Base-by-base conservation (phyloP, 2,113 vertebrate genomes). In the Brachypodius melanocephalos region DNA sequence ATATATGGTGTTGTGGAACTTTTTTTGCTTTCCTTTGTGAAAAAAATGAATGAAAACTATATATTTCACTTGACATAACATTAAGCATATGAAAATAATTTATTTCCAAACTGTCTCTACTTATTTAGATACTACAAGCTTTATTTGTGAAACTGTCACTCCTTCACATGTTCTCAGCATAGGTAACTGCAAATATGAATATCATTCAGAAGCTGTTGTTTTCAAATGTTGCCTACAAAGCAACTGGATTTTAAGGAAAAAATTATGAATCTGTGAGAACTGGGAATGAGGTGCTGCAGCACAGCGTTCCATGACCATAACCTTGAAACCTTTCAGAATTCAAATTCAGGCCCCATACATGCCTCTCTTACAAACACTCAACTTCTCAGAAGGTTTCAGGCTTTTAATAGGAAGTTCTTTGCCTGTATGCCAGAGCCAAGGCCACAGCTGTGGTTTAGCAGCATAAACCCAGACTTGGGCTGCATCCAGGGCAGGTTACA, bases 1-100 rank as follows among this genome's bases (percentile, higher is more conserved):
- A 14, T 16, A 24, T 16, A 45, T 48, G 12, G 26, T 34, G 16
- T 1, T 38, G 9, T 24, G 14, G 13, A 12, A 0, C 2, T 57
- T 90, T 51, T 51, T 90, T 31, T 42, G 22, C 9, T 76, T 88
- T 59, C 17, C 18, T 69, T 65, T 57, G 21, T n/a, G 43, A 49
- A 61, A 75, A 46, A 46, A 65, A 54, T 5, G 5, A 34, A 65
- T 32, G 9, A 6, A 14, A 62, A 52, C 3, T 20, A 85, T 31
- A 14, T 87, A 19, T 57, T 81, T 74, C 29, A 34, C 21, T 72
- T 78, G 40, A 66, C 8, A 34, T 26, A 55, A 11, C 48, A 68
- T 43, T 68, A 65, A 67, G 8, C 20, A 63, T 22, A 34, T 8
- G n/a, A 22, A 69, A 89, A 69, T 14, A 5, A 16, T 84, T 81